Evolutionary conservation across 2,888 invertebrate genomes (phyloP).

Genomic region (Hydriomena furcata): DNA sequence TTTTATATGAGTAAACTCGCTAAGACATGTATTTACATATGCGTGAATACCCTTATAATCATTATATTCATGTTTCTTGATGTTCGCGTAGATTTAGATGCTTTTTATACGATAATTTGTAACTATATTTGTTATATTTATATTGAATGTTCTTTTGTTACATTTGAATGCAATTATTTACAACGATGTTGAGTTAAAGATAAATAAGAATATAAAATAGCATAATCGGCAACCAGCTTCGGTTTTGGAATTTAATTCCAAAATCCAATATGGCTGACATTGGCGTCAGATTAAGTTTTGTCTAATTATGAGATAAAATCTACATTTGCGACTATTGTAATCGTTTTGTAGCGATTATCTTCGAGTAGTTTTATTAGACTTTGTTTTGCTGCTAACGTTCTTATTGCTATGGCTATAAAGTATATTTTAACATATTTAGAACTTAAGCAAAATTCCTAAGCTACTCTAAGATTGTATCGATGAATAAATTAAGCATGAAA

Average conservation of each 20-base stretch:
- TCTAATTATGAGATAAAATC: constrained; percentile 22
- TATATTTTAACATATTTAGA: constrained; percentile 21
- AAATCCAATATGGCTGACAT: constrained; percentile 54
- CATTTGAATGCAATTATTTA: constrained; percentile 36
- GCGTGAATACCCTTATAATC: constrained; percentile 36
- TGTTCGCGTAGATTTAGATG: constrained; percentile 41
- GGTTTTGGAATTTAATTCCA: constrained; percentile 35
- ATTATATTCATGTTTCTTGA: constrained; percentile 42
- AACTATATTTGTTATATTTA: constrained; percentile 27
- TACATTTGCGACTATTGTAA: constrained; percentile 34
- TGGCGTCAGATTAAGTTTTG: constrained; percentile 50
- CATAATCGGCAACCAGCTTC: constrained; percentile 58
- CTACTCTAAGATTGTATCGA: constrained; percentile 32
- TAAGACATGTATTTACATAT: constrained; percentile 24
- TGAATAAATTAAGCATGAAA: constrained; percentile 33
- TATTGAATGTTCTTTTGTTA: constrained; percentile 22
- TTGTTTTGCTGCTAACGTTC: constrained; percentile 35
- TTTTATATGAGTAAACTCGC: constrained; percentile 14
- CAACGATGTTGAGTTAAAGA: constrained; percentile 31
- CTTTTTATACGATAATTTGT: constrained; percentile 45
- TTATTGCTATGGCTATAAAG: constrained; percentile 25
- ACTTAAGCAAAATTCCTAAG: constrained; percentile 33
- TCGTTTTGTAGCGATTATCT: constrained; percentile 15
- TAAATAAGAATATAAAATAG: constrained; percentile 38
- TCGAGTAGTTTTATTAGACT: constrained; percentile 25